Base-by-base conservation (phyloP, 2,113 vertebrate species). In the Aplodontia rufa region DNA sequence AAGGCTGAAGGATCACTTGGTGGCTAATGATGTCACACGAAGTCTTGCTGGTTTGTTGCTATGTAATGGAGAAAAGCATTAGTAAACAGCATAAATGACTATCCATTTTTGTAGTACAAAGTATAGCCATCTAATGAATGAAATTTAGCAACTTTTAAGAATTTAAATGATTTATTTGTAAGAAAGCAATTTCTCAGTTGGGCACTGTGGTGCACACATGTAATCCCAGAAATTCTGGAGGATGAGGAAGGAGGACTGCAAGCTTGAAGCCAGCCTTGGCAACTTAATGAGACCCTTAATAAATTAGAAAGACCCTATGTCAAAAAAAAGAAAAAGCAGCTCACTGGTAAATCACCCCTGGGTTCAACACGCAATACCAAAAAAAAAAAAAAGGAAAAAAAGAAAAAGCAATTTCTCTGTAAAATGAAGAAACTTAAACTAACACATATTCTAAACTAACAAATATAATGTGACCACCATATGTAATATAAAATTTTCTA, bases 101-200 rank as follows among this genome's bases (percentile, higher is more conserved):
- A 78, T 66, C 35, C 32, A 91, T 64, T 86, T 71, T 30, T 82
- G 66, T 14, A 68, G 20, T 60, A 53, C n/a, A 72, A 26, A 22
- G 10, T 71, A 80, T 13, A 75, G 9, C 32, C 64, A 40, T 10
- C 72, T 83, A 68, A 85, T 85, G 71, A 28, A 62, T 66, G 79
- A 83, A 87, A 68, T 2, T 8, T 16, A 85, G 7, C 26, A 37
- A 60, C 12, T 75, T 93, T 81, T 87, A 85, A 78, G 14, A 92
- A 91, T 85, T 91, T 51, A 62, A 91, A 94, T 75, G 87, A 88
- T 69, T 93, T 84, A 92, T 94, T 92, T 92, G 5, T 81, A 88
- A 68, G 60, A 32, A 96, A 81, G 68, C 22, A 35, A 78, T 64
- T 96, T 94, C 5, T 40, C 6, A 9, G 13, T 16, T 16, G 3